Evolutionary conservation across 2,888 invertebrate species (phyloP), one percentile per base, ranked within the genome.

Genomic region (Homarus gammarus): DNA sequence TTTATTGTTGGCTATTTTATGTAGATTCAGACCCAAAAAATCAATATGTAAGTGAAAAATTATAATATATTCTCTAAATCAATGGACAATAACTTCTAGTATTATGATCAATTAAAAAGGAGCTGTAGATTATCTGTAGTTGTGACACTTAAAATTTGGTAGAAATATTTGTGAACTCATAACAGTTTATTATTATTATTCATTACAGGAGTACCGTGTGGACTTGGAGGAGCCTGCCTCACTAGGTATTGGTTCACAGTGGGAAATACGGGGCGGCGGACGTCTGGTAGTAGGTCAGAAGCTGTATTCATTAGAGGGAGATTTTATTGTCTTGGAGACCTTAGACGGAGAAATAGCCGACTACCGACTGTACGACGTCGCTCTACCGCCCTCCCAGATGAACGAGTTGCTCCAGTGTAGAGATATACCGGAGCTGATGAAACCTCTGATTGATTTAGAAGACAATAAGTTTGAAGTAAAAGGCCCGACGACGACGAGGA

Each of bases 211-310:
- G 72, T 83, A 83, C 72, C 22, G 0, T n/a, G 12, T 83, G 49
- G 18, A 70, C 49, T 33, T 83, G 18, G 10, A 83, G 51, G 33
- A 70, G 38, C 72, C 83, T n/a, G 8, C 33, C n/a, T 15, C 15
- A 27, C 61, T 61, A 0, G 64, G 70, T n/a, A 12, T 6, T 22
- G 33, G 44, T 18, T 27, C 70, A 2, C 22, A 1, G 15, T 33
- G 68, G 70, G 56, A 73, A 27, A 44, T 84, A 5, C 27, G 18
- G 1, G 79, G 70, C 36, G 86, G 86, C 6, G 86, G 86, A 18
- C 86, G 86, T 5, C 49, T 86, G 27, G 86, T 86, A 8, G 49
- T 86, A 2, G 86, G 86, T 1, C 86, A 79, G 79, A 86, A 68
- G 12, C 79, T 86, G 0, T 68, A 70, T 38, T 70, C 86, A 31